Evolutionary conservation across 2,797 vertebrate genomes (phyloP).

Genomic region (Propithecus deckenii): DNA sequence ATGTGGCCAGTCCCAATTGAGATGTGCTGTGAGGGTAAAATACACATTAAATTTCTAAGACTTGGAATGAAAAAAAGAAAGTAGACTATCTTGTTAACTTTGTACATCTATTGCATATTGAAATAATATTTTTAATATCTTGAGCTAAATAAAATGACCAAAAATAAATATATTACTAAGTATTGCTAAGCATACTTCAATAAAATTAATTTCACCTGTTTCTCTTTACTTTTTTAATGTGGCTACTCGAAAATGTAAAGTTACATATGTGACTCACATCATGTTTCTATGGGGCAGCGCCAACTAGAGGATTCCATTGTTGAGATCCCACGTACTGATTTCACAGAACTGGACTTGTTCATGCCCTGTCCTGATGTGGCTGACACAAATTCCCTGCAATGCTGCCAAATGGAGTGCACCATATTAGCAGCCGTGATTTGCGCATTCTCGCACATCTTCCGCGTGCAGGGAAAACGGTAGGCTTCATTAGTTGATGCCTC

Average conservation of each 20-base stretch:
- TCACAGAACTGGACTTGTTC: not conserved
- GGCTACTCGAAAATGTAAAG: not conserved
- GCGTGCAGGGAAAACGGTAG: not conserved
- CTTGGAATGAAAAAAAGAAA: not conserved
- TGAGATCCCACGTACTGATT: not conserved
- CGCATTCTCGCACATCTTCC: not conserved
- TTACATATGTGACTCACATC: not conserved
- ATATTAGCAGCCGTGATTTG: not conserved
- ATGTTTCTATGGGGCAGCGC: not conserved
- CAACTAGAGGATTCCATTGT: not conserved
- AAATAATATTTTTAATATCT: not conserved
- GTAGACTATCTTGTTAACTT: not conserved
- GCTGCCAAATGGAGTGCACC: not conserved
- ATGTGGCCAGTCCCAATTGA: not conserved
- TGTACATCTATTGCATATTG: not conserved
- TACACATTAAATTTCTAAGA: not conserved
- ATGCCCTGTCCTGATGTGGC: not conserved
- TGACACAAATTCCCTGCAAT: not conserved
- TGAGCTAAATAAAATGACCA: not conserved
- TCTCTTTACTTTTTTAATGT: not conserved
- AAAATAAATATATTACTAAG: not conserved
- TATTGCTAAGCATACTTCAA: not conserved
- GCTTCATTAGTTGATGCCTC: not conserved
- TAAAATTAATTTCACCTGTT: not conserved
- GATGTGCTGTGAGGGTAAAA: not conserved